Evolutionary conservation across 2,888 invertebrate genomes (phyloP).

Genomic region (Pristionchus japonicus): DNA sequence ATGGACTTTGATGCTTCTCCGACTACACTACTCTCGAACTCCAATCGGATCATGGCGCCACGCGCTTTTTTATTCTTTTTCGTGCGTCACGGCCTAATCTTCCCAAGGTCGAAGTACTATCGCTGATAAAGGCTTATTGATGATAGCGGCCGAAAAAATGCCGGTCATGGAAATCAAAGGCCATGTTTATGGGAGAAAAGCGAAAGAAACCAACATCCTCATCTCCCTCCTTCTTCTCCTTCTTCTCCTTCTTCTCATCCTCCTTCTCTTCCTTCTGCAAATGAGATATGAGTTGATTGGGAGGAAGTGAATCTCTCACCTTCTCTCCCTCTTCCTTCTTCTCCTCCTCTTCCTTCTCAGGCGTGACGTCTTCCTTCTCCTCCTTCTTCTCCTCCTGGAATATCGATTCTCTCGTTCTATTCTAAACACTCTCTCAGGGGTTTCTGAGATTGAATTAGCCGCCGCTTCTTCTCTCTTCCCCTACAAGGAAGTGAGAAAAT

Average conservation of each 20-base stretch:
- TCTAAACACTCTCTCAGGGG: neutral
- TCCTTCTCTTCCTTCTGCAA: constrained; percentile 49
- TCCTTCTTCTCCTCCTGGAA: constrained; percentile 54
- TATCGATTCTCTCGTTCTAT: constrained; percentile 29
- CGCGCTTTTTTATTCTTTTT: neutral
- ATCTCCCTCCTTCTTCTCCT: constrained; percentile 49
- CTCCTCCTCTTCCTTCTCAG: constrained; percentile 44
- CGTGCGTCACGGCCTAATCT: neutral
- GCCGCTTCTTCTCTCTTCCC: neutral
- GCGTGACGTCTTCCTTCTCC: constrained; percentile 44
- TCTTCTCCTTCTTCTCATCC: constrained; percentile 47
- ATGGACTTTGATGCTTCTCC: too few species aligned
- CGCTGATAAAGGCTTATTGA: neutral
- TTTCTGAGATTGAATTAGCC: neutral
- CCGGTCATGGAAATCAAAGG: neutral
- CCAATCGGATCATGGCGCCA: neutral
- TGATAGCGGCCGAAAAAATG: neutral
- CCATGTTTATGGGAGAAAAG: neutral
- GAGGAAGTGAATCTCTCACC: neutral
- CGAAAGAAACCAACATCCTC: too few species aligned
- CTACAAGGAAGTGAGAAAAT: neutral
- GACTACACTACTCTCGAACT: too few species aligned
- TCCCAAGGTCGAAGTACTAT: neutral
- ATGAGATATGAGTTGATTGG: neutral
- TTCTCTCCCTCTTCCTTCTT: constrained; percentile 40